These are phyloP conservation scores for Cheilosia scutellata DNA, from an alignment of 2,888 invertebrate genomes.

Conservation along the genomic window DNA sequence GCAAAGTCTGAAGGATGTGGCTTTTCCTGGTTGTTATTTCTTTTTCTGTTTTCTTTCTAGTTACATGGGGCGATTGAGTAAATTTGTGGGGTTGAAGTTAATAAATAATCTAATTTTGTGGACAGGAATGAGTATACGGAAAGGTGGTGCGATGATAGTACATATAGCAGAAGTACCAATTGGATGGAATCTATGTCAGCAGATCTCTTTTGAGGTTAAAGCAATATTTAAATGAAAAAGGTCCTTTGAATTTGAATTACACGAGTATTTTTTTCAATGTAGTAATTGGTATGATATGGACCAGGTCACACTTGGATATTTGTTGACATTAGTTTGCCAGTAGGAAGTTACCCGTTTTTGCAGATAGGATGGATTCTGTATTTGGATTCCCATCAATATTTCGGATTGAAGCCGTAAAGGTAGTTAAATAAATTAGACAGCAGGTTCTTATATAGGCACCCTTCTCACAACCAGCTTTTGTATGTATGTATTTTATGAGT, in stretches of 20 bases:
- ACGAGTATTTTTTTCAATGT: background rate
- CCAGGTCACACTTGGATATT: too few species aligned
- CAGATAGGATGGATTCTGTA: too few species aligned
- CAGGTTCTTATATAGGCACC: too few species aligned
- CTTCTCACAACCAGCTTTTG: too few species aligned
- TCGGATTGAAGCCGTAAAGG: too few species aligned
- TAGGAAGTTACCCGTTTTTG: too few species aligned
- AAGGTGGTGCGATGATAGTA: background rate
- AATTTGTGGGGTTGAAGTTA: slow-evolving; percentile 54
- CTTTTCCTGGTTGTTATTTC: slow-evolving; percentile 28
- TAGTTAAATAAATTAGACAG: too few species aligned
- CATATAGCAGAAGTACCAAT: background rate
- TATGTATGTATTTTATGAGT: too few species aligned
- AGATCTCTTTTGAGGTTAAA: slow-evolving; percentile 45
- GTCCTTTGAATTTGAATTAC: slow-evolving; percentile 7
- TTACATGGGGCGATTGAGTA: slow-evolving; percentile 39
- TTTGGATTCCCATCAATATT: too few species aligned
- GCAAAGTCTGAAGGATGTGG: slow-evolving; percentile 48
- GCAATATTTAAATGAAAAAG: slow-evolving; percentile 52
- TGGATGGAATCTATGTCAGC: slow-evolving; percentile 53
- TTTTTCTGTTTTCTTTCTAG: background rate
- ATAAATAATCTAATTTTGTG: slow-evolving; percentile 69
- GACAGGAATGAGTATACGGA: background rate
- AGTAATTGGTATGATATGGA: background rate
- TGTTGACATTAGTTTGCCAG: too few species aligned